A percentile compares a stretch with the other conserved stretches of the same genome.
phyloP scores from a whole-genome alignment of 2,888 invertebrate species.

The Erebia palarica region DNA sequence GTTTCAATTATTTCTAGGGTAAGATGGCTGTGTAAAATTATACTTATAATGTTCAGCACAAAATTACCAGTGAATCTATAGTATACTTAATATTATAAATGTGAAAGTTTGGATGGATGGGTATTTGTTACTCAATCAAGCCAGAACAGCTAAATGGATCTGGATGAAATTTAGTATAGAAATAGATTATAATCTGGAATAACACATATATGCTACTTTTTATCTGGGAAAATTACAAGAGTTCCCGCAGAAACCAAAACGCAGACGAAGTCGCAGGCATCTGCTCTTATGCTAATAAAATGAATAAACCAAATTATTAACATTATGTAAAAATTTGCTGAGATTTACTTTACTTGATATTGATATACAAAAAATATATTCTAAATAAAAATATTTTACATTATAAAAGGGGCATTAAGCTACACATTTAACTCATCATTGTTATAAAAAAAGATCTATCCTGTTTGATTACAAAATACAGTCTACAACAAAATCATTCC shows the following conservation, averaged over 20 bases:
- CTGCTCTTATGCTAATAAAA: not conserved
- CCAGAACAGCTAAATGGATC: too few relatives aligned
- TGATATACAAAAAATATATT: not conserved
- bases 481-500: conserved; percentile 1
- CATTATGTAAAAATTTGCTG: not conserved
- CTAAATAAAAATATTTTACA: not conserved
- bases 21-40: conserved; percentile 25
- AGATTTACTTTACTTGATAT: not conserved
- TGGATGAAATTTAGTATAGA: too few relatives aligned
- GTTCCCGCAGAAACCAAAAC: too few relatives aligned
- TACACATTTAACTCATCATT: not conserved
- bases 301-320: not conserved
- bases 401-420: not conserved
- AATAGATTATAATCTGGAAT: too few relatives aligned
- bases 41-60: conserved; percentile 8
- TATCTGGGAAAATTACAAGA: too few relatives aligned
- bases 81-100: too few relatives aligned
- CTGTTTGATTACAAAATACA: not conserved
- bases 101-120: too few relatives aligned
- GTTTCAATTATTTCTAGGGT: conserved; percentile 23
- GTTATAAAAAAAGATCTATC: not conserved
- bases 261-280: too few relatives aligned
- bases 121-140: too few relatives aligned
- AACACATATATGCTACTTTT: too few relatives aligned
- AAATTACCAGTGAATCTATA: conserved; percentile 5